phyloP scores from a whole-genome alignment of 2,797 vertebrate species.

The Sylvia borin region DNA sequence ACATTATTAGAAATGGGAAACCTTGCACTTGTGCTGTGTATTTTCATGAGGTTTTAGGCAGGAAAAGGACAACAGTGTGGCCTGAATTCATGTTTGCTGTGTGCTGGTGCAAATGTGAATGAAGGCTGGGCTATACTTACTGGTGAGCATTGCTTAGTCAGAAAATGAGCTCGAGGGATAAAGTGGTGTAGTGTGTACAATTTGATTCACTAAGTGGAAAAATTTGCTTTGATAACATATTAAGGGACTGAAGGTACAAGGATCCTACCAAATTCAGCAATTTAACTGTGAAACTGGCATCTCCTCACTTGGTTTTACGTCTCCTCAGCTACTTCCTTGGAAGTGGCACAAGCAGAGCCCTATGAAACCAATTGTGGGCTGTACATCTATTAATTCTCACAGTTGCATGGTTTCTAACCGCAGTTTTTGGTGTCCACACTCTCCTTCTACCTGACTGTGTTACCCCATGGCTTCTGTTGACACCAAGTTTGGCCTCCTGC shows the following conservation, averaged over 20 bases:
- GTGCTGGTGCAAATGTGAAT: background rate
- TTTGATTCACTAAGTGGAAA: constrained; percentile 32
- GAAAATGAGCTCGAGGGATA: background rate
- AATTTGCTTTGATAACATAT: constrained; percentile 12
- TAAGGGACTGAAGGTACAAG: background rate
- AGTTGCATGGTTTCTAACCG: fast-evolving
- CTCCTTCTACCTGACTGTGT: background rate
- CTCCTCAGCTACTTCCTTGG: background rate
- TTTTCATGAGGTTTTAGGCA: background rate
- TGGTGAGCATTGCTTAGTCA: background rate
- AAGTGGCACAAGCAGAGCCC: background rate
- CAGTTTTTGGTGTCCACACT: background rate
- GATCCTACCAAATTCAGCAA: background rate
- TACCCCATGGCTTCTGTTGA: background rate
- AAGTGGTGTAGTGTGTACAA: background rate
- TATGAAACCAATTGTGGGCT: background rate
- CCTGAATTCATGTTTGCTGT: background rate
- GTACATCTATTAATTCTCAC: background rate
- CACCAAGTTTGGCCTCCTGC: background rate
- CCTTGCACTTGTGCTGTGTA: background rate
- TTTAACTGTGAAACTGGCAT: constrained; percentile 33
- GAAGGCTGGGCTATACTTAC: background rate
- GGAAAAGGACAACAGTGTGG: background rate
- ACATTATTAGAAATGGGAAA: background rate
- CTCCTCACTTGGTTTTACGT: background rate